Percentiles rank a stretch among this genome's conserved stretches.
phyloP scores from a whole-genome alignment of 2,113 vertebrate species.

The Rousettus leschenaultii region DNA sequence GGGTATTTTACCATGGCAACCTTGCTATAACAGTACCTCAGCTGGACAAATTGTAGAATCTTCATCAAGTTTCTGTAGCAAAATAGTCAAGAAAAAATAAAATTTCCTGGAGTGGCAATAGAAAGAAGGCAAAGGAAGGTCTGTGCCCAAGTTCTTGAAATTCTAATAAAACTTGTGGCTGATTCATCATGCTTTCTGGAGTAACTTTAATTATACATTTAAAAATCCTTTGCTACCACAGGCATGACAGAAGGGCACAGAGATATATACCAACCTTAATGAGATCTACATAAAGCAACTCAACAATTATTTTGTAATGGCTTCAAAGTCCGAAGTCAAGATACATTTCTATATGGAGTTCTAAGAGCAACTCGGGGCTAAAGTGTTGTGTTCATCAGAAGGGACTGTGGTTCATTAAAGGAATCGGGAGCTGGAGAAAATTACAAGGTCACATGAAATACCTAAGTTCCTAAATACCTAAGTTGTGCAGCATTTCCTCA shows the following conservation, averaged over 20 bases:
- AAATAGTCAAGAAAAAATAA: background rate
- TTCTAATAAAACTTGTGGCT: conserved; percentile 43
- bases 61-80: background rate
- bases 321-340: conserved; percentile 41
- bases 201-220: conserved; percentile 49
- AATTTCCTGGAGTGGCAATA: background rate
- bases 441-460: background rate
- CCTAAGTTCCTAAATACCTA: background rate
- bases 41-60: background rate
- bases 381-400: background rate
- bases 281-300: conserved; percentile 38
- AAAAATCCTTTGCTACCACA: conserved; percentile 13
- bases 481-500: background rate
- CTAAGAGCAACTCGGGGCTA: background rate
- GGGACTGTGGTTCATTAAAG: background rate
- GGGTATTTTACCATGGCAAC: background rate
- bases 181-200: conserved; percentile 29
- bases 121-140: background rate
- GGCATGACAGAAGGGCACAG: background rate
- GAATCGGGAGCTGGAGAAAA: background rate
- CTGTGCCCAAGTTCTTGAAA: conserved; percentile 8
- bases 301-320: conserved; percentile 35
- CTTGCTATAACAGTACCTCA: background rate
- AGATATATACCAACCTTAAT: background rate
- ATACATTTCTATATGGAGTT: background rate